Evolutionary conservation across 2,797 vertebrate species (phyloP), one percentile per base, ranked within the genome.

Genomic region (Squalus acanthias): DNA sequence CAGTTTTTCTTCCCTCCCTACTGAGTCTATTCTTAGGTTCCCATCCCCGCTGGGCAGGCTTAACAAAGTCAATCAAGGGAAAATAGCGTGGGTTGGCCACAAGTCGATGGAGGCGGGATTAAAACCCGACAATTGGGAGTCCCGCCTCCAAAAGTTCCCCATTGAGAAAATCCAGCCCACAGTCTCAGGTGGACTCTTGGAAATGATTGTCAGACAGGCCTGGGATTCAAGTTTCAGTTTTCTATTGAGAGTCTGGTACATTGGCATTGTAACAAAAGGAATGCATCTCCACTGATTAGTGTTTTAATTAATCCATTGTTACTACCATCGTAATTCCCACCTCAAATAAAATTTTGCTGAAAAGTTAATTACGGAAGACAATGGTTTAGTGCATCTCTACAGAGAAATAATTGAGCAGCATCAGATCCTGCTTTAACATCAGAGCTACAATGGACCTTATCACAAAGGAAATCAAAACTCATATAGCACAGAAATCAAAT

Each of bases 271-370:
- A 46, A 93, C n/a, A 93, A 93, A 93, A 93, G 17, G 8, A 69
- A 69, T 69, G 17, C 9, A 92, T 65, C 33, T 92, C 33, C 17
- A 39, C 33, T 92, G 17, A n/a, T 67, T 22, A 65, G 33, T 92
- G 60, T 39, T 65, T 92, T 67, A 39, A 67, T 65, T 92, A 92
- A 92, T 92, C 33, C n/a, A 92, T 92, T 92, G 33, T 39, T 65
- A 15, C 89, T 67, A n/a, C 60, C 3, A 8, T 92, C 7, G 2
- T 92, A 72, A 53, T 72, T 95, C 46, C 67, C 69, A 95, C 39
- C 46, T 57, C 20, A 95, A 74, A 74, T 95, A 17, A 95, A 57
- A 74, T 72, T 50, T 50, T 53, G 5, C 22, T 50, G 24, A 53
- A 33, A 70, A 74, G 29, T 95, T 95, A 72, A 74, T 53, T 29